Percentiles rank a stretch among this genome's conserved stretches.
These are phyloP conservation scores for Sylvia borin DNA, from an alignment of 2,797 vertebrate genomes.

Conservation along the genomic window DNA sequence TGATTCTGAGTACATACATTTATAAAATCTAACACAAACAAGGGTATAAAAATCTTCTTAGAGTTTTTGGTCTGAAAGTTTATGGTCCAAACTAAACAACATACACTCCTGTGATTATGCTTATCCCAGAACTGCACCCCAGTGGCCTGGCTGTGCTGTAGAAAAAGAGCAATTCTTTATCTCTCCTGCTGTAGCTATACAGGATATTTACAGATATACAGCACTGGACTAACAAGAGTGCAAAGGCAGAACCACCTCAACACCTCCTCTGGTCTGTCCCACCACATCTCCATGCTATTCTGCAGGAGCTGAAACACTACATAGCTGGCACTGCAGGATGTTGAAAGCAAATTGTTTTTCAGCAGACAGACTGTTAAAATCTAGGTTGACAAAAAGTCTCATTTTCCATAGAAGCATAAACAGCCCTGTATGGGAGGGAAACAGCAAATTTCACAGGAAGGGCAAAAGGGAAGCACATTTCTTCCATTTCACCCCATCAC, in stretches of 20 bases:
- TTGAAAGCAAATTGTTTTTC: neutral
- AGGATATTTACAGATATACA: neutral
- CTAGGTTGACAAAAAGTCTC: neutral
- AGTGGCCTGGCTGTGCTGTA: neutral
- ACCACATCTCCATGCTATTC: neutral
- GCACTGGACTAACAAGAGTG: neutral
- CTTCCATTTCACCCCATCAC: neutral
- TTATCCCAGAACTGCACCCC: neutral
- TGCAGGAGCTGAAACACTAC: neutral
- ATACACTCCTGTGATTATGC: rapidly evolving
- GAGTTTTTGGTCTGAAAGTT: neutral
- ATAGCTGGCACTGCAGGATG: neutral
- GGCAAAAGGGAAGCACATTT: neutral
- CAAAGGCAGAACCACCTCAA: neutral
- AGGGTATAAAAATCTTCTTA: neutral
- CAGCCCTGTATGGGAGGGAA: neutral
- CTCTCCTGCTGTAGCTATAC: neutral
- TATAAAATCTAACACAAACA: neutral
- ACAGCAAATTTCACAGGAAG: neutral
- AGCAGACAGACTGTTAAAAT: neutral
- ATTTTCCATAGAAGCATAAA: neutral
- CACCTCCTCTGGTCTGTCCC: neutral
- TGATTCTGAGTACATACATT: neutral
- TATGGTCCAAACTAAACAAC: neutral
- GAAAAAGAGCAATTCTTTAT: neutral